Percentiles rank a stretch among this genome's conserved stretches.
phyloP scores from a whole-genome alignment of 2,113 vertebrate species.

The Otocyon megalotis region DNA sequence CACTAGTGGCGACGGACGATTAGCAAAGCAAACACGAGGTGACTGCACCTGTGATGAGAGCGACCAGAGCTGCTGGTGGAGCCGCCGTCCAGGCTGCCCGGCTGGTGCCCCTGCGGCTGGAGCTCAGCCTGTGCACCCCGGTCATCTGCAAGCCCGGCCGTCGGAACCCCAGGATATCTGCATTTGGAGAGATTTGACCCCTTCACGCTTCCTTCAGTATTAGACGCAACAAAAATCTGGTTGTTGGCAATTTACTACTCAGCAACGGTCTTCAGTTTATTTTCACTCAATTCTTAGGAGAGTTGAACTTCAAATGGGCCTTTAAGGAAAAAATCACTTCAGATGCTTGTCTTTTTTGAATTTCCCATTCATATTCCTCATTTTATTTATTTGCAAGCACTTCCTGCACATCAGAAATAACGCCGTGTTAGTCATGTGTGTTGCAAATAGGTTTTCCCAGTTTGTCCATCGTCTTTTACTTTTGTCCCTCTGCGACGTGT shows the following conservation, averaged over 20 bases:
- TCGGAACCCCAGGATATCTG: slow-evolving; percentile 39
- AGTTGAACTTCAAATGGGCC: neutral
- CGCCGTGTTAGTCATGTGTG: slow-evolving; percentile 1
- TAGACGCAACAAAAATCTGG: neutral
- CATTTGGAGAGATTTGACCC: neutral
- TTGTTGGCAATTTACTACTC: slow-evolving; percentile 2
- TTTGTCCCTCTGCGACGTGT: neutral
- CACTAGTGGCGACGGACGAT: slow-evolving; percentile 1
- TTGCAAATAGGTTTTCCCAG: slow-evolving; percentile 10
- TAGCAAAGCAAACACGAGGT: slow-evolving; percentile 34
- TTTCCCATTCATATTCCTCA: neutral
- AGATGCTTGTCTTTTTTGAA: slow-evolving; percentile 6
- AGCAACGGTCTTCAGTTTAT: neutral
- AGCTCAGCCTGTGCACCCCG: neutral
- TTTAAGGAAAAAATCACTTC: neutral
- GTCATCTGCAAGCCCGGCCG: neutral
- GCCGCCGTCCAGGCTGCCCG: neutral
- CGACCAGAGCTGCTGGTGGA: neutral
- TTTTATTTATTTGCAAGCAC: slow-evolving; percentile 41
- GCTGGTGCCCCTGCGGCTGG: too few species aligned
- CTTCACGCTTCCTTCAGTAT: neutral
- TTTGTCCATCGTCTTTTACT: slow-evolving; percentile 26
- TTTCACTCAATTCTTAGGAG: neutral
- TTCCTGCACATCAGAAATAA: slow-evolving; percentile 39
- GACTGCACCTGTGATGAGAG: slow-evolving; percentile 2